These are phyloP conservation scores for Uromys caudimaculatus DNA, from an alignment of 2,797 vertebrate genomes.

Conservation along the genomic window DNA sequence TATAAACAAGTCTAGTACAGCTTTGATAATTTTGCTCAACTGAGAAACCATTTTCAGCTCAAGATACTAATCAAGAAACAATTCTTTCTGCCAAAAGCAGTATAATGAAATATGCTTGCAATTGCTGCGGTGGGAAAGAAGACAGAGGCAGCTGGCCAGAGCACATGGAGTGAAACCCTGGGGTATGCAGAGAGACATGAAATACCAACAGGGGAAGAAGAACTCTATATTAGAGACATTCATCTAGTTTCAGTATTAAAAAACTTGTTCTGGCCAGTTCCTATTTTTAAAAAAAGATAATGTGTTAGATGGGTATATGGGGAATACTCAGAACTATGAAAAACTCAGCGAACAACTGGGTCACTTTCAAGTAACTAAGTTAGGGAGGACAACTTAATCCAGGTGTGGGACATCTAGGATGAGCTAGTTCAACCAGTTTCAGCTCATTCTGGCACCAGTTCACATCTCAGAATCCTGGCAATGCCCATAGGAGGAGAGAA, in stretches of 20 bases:
- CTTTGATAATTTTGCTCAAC: conserved; percentile 68
- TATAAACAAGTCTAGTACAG: conserved; percentile 54
- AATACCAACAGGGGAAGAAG: neutral
- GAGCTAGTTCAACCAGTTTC: neutral
- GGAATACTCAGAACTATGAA: neutral
- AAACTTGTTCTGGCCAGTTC: neutral
- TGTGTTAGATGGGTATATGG: neutral
- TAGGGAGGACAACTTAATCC: neutral
- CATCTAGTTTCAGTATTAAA: neutral
- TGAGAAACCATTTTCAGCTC: conserved; percentile 68
- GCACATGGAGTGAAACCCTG: neutral
- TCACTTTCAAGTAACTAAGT: conserved; percentile 1
- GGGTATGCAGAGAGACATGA: neutral
- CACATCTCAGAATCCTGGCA: neutral
- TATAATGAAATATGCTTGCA: conserved; percentile 63
- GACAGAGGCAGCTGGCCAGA: conserved; percentile 7
- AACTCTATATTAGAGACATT: neutral
- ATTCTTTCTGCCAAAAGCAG: conserved; percentile 65
- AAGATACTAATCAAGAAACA: conserved; percentile 71
- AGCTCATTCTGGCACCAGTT: neutral
- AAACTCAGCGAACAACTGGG: neutral
- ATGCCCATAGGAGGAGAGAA: neutral
- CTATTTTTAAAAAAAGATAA: neutral
- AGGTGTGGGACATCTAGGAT: neutral
- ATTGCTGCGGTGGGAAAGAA: conserved; percentile 16